A percentile compares a stretch with the other conserved stretches of the same genome.
phyloP scores from a whole-genome alignment of 2,113 vertebrate genomes.

The Crotalus viridis region DNA sequence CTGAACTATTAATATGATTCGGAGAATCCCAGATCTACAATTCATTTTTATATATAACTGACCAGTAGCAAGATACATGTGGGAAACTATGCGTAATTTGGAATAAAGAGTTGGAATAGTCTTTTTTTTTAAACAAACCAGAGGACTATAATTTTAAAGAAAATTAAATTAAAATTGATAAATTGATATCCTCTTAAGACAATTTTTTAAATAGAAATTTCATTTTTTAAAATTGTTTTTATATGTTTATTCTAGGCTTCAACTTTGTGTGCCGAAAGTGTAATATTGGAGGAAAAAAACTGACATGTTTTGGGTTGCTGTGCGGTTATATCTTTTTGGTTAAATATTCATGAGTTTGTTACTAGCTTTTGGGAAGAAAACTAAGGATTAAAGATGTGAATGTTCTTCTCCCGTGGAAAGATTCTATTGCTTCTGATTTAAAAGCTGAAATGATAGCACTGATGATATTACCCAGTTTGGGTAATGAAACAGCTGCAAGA shows the following conservation, averaged over 20 bases:
- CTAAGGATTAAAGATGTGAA: neutral
- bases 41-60: neutral
- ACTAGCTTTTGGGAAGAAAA: neutral
- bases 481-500: neutral
- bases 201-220: neutral
- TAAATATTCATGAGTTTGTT: neutral
- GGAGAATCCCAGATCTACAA: neutral
- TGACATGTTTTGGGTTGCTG: neutral
- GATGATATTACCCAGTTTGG: neutral
- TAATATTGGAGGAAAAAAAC: neutral
- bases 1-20: neutral
- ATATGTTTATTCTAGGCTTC: neutral
- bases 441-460: neutral
- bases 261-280: neutral
- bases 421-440: neutral
- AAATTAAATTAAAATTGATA: neutral
- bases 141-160: neutral
- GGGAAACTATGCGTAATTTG: neutral
- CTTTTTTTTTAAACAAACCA: neutral
- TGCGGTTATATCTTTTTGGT: neutral
- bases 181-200: neutral
- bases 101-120: neutral
- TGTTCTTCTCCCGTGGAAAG: neutral
- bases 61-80: neutral
- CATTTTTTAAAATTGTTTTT: neutral